Conservation (phyloP, 2,113 vertebrate genomes). For the Dinomys branickii region DNA sequence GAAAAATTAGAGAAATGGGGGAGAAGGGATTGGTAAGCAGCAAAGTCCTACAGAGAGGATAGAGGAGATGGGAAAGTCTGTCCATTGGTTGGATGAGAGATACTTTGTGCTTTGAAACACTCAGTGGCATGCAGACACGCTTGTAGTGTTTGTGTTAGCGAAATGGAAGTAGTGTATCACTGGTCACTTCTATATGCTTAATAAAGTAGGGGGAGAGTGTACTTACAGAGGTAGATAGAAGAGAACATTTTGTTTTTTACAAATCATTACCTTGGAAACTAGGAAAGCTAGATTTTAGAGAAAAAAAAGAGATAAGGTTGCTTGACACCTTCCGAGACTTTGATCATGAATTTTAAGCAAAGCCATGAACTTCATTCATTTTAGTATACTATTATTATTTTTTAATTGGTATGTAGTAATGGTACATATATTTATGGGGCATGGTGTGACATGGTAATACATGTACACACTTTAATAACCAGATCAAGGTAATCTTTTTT, state of each 20-base stretch:
- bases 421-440: not conserved
- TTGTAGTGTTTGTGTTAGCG: not conserved
- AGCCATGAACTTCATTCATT: not conserved
- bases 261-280: not conserved
- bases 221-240: not conserved
- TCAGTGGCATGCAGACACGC: not conserved
- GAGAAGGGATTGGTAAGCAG: not conserved
- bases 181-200: not conserved
- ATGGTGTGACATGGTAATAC: not conserved
- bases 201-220: not conserved
- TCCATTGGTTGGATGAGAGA: not conserved
- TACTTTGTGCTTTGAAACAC: not conserved
- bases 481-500: not conserved
- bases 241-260: not conserved
- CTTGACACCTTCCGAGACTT: not conserved
- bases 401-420: not conserved
- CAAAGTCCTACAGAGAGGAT: not conserved
- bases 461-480: not conserved
- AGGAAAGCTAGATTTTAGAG: not conserved
- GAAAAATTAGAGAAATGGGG: not conserved
- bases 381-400: not conserved
- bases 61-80: not conserved
- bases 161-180: not conserved
- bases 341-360: not conserved
- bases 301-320: not conserved